A percentile compares a stretch with the other conserved stretches of the same genome.
Evolutionary conservation across 2,888 invertebrate species (phyloP).

Genomic region (Acheta domesticus): DNA sequence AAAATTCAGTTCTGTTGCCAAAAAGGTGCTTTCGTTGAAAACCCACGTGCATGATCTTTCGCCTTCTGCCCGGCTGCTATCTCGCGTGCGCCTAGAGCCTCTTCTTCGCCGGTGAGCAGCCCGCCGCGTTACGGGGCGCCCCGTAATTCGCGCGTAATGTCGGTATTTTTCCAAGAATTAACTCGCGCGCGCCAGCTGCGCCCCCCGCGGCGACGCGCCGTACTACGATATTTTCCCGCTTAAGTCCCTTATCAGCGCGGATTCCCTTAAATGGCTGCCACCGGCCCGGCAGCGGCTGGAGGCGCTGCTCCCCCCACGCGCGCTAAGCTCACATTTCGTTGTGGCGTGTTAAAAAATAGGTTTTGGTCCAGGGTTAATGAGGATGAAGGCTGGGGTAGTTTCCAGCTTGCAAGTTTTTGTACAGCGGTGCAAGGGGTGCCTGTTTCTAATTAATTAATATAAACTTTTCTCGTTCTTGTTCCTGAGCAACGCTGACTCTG

Average conservation of each 20-base stretch:
- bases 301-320: background rate
- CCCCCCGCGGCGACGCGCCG: background rate
- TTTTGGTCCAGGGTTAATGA: background rate
- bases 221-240: background rate
- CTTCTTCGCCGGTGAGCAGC: too few relatives aligned
- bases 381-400: background rate
- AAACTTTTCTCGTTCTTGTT: too few relatives aligned
- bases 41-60: too few relatives aligned
- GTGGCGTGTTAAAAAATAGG: background rate
- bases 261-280: conserved; percentile 11
- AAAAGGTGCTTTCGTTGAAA: too few relatives aligned
- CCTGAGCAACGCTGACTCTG: too few relatives aligned
- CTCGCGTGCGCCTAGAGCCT: too few relatives aligned
- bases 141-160: too few relatives aligned
- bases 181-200: background rate
- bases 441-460: too few relatives aligned
- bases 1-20: too few relatives aligned
- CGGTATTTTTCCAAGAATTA: background rate
- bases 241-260: background rate
- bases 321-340: background rate
- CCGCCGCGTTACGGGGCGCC: too few relatives aligned
- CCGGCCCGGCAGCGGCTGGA: background rate
- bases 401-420: background rate
- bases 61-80: too few relatives aligned
- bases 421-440: too few relatives aligned